These are phyloP conservation scores for Apteryx mantelli DNA, from an alignment of 2,113 vertebrate genomes.

Conservation along the genomic window DNA sequence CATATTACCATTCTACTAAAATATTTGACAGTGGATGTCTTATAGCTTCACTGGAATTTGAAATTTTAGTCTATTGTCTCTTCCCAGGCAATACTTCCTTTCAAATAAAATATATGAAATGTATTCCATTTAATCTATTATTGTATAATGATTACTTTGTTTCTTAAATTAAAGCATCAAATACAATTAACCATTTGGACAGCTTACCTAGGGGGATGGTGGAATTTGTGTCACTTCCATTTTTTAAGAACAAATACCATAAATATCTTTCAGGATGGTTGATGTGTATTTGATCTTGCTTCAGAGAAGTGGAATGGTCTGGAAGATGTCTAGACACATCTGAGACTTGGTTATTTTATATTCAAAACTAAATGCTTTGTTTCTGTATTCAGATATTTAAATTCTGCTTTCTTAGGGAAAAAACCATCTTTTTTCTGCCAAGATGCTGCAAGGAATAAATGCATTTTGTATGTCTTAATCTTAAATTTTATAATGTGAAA, in stretches of 20 bases:
- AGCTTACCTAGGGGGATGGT: not conserved
- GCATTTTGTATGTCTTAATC: not conserved
- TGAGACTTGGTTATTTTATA: not conserved
- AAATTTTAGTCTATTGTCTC: not conserved
- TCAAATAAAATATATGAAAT: not conserved
- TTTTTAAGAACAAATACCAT: not conserved
- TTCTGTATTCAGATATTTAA: not conserved
- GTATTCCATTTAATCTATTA: not conserved
- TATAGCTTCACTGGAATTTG: not conserved
- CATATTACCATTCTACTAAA: not conserved
- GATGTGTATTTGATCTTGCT: not conserved
- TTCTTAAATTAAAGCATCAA: not conserved
- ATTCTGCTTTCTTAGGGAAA: not conserved
- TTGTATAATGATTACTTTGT: not conserved
- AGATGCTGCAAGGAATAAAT: not conserved
- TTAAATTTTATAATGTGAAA: not conserved
- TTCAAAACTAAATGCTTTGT: not conserved
- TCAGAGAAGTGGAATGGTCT: not conserved
- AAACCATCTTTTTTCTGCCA: not conserved
- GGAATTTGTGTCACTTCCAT: not conserved
- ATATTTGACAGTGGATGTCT: not conserved
- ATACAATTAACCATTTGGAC: not conserved
- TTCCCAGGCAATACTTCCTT: not conserved
- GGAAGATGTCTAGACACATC: not conserved
- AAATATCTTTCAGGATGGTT: not conserved